Percentiles rank a stretch among this genome's conserved stretches.
These are phyloP conservation scores for Caenorhabditis angaria DNA, from an alignment of 2,888 invertebrate species.

Conservation along the genomic window DNA sequence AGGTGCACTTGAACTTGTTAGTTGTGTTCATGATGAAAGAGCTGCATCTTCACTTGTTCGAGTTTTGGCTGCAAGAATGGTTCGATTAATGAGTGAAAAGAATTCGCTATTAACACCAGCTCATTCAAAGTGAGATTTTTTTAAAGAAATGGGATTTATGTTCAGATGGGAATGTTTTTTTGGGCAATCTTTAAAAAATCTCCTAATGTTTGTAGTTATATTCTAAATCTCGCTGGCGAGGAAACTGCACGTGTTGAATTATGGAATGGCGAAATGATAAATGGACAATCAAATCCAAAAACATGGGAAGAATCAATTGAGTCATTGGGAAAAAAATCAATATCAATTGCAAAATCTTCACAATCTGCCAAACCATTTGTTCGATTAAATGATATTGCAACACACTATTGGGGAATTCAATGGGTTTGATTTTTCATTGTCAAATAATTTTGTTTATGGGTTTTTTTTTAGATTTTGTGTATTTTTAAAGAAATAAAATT, in stretches of 20 bases:
- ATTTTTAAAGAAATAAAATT: not conserved
- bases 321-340: constrained; percentile 37
- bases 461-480: not conserved
- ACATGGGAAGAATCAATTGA: constrained; percentile 41
- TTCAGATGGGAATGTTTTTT: too few relatives aligned
- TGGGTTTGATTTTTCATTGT: constrained; percentile 21
- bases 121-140: constrained; percentile 27
- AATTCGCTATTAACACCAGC: constrained; percentile 35
- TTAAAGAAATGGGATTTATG: too few relatives aligned
- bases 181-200: not conserved
- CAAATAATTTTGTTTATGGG: not conserved
- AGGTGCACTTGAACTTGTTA: constrained; percentile 30
- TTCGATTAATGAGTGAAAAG: constrained; percentile 35
- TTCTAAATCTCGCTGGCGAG: constrained; percentile 42
- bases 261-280: constrained; percentile 17
- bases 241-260: constrained; percentile 47
- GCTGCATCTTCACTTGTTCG: constrained; percentile 31
- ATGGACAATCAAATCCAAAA: constrained; percentile 18
- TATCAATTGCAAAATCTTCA: constrained; percentile 26
- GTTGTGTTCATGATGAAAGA: constrained; percentile 32
- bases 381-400: constrained; percentile 44
- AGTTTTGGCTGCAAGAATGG: constrained; percentile 43
- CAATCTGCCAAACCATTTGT: constrained; percentile 37
- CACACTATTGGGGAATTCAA: constrained; percentile 44
- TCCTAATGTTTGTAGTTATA: constrained; percentile 23